These are phyloP conservation scores for Sycon ciliatum DNA, from an alignment of 37 sponge, comb jelly and placozoan genomes.

Conservation along the genomic window DNA sequence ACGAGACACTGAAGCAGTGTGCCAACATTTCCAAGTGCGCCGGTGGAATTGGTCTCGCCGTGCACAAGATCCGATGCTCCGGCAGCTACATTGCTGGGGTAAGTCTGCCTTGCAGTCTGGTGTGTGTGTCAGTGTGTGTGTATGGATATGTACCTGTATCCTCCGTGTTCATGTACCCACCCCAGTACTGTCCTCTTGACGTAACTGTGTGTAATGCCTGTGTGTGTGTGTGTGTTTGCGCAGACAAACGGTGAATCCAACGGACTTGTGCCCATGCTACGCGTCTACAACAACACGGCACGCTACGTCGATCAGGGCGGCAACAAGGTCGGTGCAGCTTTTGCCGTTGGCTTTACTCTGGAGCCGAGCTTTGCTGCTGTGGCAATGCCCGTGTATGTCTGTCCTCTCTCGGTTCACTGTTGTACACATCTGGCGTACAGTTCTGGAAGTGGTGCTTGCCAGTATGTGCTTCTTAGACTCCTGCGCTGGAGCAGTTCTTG, in stretches of 20 bases:
- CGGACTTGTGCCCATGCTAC: conserved; percentile 94
- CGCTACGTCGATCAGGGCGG: conserved; percentile 98
- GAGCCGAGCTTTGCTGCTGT: too few species aligned
- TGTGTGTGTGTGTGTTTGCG: neutral
- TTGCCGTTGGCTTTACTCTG: too few species aligned
- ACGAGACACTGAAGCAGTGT: conserved; percentile 94
- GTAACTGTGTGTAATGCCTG: neutral
- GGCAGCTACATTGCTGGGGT: conserved; percentile 99
- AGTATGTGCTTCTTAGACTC: too few species aligned
- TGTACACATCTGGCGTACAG: too few species aligned
- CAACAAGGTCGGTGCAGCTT: conserved; percentile 59
- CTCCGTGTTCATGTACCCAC: neutral
- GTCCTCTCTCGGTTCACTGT: too few species aligned
- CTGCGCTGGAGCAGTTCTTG: too few species aligned
- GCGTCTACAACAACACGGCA: conserved; percentile 96
- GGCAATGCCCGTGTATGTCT: too few species aligned
- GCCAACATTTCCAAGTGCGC: conserved; percentile 96
- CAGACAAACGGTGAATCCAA: conserved; percentile 93
- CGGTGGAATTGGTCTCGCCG: conserved; percentile 91
- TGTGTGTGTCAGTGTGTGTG: too few species aligned
- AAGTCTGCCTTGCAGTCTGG: neutral
- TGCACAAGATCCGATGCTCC: conserved; percentile 73
- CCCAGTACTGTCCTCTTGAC: neutral
- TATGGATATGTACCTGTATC: conserved; percentile 18
- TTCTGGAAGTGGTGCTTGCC: too few species aligned